phyloP scores from a whole-genome alignment of 2,888 invertebrate genomes.

The Trilocha varians region DNA sequence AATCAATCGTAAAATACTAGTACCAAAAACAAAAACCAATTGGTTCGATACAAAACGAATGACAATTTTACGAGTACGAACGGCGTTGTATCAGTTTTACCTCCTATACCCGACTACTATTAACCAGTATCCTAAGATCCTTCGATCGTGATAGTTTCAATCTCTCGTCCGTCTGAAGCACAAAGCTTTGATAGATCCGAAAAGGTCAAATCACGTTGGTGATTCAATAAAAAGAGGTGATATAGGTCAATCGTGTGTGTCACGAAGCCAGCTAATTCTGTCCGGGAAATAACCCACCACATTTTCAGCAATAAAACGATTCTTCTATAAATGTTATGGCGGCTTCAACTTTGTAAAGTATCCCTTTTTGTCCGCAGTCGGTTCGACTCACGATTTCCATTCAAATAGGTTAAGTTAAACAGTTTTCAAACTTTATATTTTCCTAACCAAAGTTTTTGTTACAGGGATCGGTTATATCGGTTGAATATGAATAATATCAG shows the following conservation, averaged over 20 bases:
- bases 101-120: constrained; percentile 20
- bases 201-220: constrained; percentile 25
- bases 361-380: constrained; percentile 25
- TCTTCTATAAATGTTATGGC: constrained; percentile 47
- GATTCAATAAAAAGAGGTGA: constrained; percentile 39
- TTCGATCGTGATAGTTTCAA: constrained; percentile 18
- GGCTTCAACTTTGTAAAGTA: constrained; percentile 41
- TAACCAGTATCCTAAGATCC: constrained; percentile 19
- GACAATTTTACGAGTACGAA: constrained; percentile 23
- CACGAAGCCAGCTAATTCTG: constrained; percentile 45
- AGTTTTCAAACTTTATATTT: constrained; percentile 29
- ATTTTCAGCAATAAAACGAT: constrained; percentile 57
- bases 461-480: constrained; percentile 87
- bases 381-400: constrained; percentile 30
- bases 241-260: constrained; percentile 52
- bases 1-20: constrained; percentile 1
- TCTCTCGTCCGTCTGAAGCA: constrained; percentile 5
- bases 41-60: constrained; percentile 22
- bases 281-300: constrained; percentile 33
- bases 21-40: constrained; percentile 21
- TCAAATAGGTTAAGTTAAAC: constrained; percentile 33
- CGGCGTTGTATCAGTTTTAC: constrained; percentile 22
- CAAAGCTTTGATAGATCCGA: constrained; percentile 18
- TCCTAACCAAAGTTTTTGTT: constrained; percentile 50
- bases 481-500: constrained; percentile 90